Percentiles rank a stretch among this genome's conserved stretches.
These are phyloP conservation scores for Zophobas morio DNA, from an alignment of 1,140 invertebrate species.

Conservation along the genomic window DNA sequence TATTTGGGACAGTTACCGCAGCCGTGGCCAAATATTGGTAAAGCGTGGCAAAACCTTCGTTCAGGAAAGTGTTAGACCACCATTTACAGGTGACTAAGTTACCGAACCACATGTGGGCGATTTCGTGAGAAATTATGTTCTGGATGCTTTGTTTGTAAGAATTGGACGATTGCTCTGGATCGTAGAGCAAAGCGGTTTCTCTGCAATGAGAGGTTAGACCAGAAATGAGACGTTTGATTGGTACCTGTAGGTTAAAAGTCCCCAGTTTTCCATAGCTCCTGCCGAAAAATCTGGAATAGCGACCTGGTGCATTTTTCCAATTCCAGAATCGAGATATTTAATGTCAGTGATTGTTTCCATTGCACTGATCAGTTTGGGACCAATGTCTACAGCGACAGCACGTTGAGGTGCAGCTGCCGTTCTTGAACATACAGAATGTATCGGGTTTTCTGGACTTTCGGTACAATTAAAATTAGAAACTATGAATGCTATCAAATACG, in stretches of 20 bases:
- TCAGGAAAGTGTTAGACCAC: slow-evolving; percentile 68
- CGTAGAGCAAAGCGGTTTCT: slow-evolving; percentile 72
- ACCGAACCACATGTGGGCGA: slow-evolving; percentile 79
- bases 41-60: slow-evolving; percentile 69
- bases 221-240: no score
- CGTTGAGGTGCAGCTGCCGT: slow-evolving; percentile 77
- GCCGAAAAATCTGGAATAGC: slow-evolving; percentile 85
- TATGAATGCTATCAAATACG: slow-evolving; percentile 84
- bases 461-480: slow-evolving; percentile 63
- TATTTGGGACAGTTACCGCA: slow-evolving; percentile 17
- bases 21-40: slow-evolving; percentile 61
- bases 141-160: slow-evolving; percentile 66
- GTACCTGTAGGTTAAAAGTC: slow-evolving; percentile 82
- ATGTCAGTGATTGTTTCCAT: slow-evolving; percentile 68
- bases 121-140: slow-evolving; percentile 73
- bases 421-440: slow-evolving; percentile 75
- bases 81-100: slow-evolving; percentile 75
- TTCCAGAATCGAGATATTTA: slow-evolving; percentile 64
- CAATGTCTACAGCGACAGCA: slow-evolving; percentile 72
- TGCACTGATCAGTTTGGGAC: slow-evolving; percentile 66
- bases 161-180: slow-evolving; percentile 64
- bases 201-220: slow-evolving; percentile 59
- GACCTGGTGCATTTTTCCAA: slow-evolving; percentile 73
- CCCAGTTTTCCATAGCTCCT: slow-evolving; percentile 93
- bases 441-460: slow-evolving; percentile 64